phyloP scores from a whole-genome alignment of 2,888 invertebrate genomes.

The Lissonota sp. region DNA sequence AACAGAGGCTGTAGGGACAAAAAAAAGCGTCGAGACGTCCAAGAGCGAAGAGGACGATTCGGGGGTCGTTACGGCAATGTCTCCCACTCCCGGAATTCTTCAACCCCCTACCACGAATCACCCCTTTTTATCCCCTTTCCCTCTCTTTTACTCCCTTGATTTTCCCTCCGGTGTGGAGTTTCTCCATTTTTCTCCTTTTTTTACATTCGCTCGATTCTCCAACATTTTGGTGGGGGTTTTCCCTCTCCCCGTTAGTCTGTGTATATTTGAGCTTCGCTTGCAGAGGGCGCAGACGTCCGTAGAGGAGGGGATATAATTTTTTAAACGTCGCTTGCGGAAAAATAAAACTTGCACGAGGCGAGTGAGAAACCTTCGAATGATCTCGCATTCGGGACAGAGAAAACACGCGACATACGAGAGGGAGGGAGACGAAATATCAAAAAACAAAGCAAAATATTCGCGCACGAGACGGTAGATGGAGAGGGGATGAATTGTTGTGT shows the following conservation, averaged over 20 bases:
- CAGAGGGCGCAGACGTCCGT: slow-evolving; percentile 44
- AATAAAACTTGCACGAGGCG: slow-evolving; percentile 79
- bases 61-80: slow-evolving; percentile 34
- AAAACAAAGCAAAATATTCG: not conserved
- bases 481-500: slow-evolving; percentile 67
- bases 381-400: slow-evolving; percentile 26
- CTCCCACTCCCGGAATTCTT: slow-evolving; percentile 57
- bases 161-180: slow-evolving; percentile 9
- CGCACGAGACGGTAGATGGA: slow-evolving; percentile 38
- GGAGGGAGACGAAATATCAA: not conserved
- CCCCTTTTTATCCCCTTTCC: not conserved
- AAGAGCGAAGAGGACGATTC: slow-evolving; percentile 44
- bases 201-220: slow-evolving; percentile 63
- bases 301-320: slow-evolving; percentile 77
- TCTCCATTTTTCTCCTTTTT: slow-evolving; percentile 60
- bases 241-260: slow-evolving; percentile 55
- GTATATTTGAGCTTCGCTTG: slow-evolving; percentile 47
- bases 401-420: not conserved
- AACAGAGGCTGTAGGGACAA: slow-evolving; percentile 43
- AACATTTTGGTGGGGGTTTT: slow-evolving; percentile 64
- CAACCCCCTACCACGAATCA: slow-evolving; percentile 46
- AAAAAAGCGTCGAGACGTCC: slow-evolving; percentile 57
- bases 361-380: slow-evolving; percentile 66
- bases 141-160: slow-evolving; percentile 57
- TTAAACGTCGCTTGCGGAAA: slow-evolving; percentile 81